A percentile compares a stretch with the other conserved stretches of the same genome.
Conservation (phyloP, 2,888 invertebrate genomes). For the Muschampia plurimacula region DNA sequence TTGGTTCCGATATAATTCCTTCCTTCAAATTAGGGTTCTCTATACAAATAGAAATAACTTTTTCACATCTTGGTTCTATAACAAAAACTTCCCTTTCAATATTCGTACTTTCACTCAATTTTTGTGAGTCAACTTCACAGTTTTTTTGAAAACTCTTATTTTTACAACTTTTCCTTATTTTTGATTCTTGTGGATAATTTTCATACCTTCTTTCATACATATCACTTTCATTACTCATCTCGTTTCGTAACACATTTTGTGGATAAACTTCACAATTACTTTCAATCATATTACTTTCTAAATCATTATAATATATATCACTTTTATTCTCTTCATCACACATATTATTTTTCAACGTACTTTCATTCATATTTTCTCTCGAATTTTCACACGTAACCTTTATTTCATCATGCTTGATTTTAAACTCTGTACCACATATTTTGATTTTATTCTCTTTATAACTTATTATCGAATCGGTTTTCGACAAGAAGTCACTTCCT, state of each 20-base stretch:
- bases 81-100: not conserved
- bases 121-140: not conserved
- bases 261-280: not conserved
- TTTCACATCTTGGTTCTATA: slow-evolving; percentile 4
- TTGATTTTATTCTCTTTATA: not conserved
- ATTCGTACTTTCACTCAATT: not conserved
- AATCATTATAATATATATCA: not conserved
- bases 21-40: not conserved
- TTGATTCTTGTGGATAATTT: too few relatives aligned
- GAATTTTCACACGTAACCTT: not conserved
- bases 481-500: not conserved
- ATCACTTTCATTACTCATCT: not conserved
- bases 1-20: slow-evolving; percentile 33
- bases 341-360: not conserved
- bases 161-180: too few relatives aligned
- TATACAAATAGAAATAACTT: not conserved
- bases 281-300: slow-evolving; percentile 1
- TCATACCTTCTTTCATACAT: not conserved
- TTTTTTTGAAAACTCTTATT: not conserved
- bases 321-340: not conserved
- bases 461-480: not conserved
- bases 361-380: not conserved
- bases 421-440: not conserved
- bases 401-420: not conserved
- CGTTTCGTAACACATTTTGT: not conserved